Conservation (phyloP, 2,113 vertebrate genomes). For the Leptobrachium ailaonicum region DNA sequence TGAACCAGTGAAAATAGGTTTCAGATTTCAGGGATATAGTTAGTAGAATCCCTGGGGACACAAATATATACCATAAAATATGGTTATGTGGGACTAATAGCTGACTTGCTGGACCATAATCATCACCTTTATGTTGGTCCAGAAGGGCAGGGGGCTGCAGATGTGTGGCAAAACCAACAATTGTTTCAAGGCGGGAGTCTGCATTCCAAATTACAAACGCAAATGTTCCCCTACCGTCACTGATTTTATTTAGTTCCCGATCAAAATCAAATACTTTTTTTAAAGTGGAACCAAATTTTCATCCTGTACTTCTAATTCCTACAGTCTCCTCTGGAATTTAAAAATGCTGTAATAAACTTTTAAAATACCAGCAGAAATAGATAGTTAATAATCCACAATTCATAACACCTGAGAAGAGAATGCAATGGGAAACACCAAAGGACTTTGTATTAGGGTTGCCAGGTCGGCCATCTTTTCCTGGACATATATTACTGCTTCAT, state of each 20-base stretch:
- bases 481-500: no score
- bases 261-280: conserved; percentile 15
- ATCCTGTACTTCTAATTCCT: background rate
- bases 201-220: conserved; percentile 28
- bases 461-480: no score
- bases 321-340: background rate
- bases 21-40: conserved; percentile 15
- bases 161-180: conserved; percentile 30
- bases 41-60: conserved; percentile 15
- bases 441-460: no score
- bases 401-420: no score
- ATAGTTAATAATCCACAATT: no score
- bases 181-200: conserved; percentile 10
- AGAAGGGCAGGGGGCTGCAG: conserved; percentile 30
- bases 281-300: background rate
- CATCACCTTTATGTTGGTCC: conserved; percentile 38
- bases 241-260: conserved; percentile 11
- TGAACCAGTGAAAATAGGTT: conserved; percentile 20
- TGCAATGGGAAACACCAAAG: no score
- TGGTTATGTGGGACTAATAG: conserved; percentile 43
- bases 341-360: background rate
- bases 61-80: conserved; percentile 42
- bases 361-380: no score
- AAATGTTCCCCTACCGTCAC: background rate
- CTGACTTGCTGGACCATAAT: background rate